Base-by-base conservation (phyloP, 2,113 vertebrate genomes). In the Prochilodus magdalenae region DNA sequence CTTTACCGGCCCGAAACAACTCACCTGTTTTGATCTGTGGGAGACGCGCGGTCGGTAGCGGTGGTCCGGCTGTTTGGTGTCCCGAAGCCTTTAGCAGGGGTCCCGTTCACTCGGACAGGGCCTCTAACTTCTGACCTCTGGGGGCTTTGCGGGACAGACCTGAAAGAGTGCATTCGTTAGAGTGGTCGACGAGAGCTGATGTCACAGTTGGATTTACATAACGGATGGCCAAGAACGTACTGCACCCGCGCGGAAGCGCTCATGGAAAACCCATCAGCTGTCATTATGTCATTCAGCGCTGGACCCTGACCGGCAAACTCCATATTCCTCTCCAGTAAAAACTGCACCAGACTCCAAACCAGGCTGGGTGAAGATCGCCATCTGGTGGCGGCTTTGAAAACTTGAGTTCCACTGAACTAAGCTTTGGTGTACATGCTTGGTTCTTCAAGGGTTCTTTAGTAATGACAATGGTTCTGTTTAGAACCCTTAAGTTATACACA, bases 1-100 rank as follows among this genome's bases (percentile, higher is more conserved):
- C 18, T 57, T 57, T n/a, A 44, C 40, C 5, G 40, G n/a, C 18
- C 53, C 7, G 6, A 20, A n/a, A 1, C 22, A 4, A 29, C 79
- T 55, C 71, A 81, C 79, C 79, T 74, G 79, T 27, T 67, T 12
- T 67, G 53, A 55, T 15, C 71, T 4, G 62, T 53, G 59, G 65
- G 66, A 18, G 55, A 57, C 53, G 26, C 70, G 15, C 62, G 40
- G 13, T 30, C 71, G 18, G 71, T 0, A n/a, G 47, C 10, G 5
- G 71, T 71, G 10, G 40, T 74, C 22, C 65, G 79, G 53, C 47
- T 66, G 8, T 47, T 63, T 0, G 62, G 6, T 2, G 16, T 66
- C n/a, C 44, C 79, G 0, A 57, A 60, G 8, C 51, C 29, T 24
- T 73, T 81, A 55, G 6, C 3, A 12, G 72, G 72, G 1, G 47